phyloP scores from a whole-genome alignment of 2,888 invertebrate genomes.

The Sclerodermus sp. region DNA sequence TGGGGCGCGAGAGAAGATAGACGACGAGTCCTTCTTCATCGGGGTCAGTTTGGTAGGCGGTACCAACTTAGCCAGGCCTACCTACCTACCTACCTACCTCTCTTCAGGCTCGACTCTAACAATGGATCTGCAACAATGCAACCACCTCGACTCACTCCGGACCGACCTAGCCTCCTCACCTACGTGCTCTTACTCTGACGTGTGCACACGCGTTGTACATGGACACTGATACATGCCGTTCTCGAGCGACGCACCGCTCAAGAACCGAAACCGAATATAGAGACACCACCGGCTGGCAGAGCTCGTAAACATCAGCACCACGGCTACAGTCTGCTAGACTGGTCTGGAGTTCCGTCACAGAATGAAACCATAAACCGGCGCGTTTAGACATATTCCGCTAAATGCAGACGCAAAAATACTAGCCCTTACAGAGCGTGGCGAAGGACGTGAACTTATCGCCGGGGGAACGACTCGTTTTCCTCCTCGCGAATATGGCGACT shows the following conservation, averaged over 20 bases:
- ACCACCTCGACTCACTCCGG: slow-evolving; percentile 24
- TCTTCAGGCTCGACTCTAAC: slow-evolving; percentile 28
- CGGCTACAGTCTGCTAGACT: slow-evolving; percentile 11
- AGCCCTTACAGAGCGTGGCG: too few relatives aligned
- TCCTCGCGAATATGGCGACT: too few relatives aligned
- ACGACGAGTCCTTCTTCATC: slow-evolving; percentile 32
- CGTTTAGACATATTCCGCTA: too few relatives aligned
- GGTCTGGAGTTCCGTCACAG: slow-evolving; percentile 1
- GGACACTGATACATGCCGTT: slow-evolving; percentile 28
- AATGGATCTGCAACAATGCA: slow-evolving; percentile 47
- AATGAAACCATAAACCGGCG: slow-evolving; percentile 10
- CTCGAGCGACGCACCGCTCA: slow-evolving; percentile 9
- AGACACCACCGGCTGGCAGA: slow-evolving; percentile 14
- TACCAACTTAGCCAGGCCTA: slow-evolving; percentile 50
- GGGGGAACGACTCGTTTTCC: too few relatives aligned
- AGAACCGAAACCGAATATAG: slow-evolving; percentile 30
- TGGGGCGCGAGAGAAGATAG: slow-evolving; percentile 36
- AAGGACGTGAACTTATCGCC: too few relatives aligned
- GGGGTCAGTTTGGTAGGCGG: slow-evolving; percentile 52
- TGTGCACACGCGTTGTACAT: slow-evolving; percentile 14
- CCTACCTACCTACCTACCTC: slow-evolving; percentile 29
- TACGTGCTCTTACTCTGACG: slow-evolving; percentile 26
- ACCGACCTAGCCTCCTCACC: slow-evolving; percentile 23
- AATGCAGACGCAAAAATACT: too few relatives aligned
- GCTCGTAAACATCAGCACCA: slow-evolving; percentile 20